A percentile compares a stretch with the other conserved stretches of the same genome.
Conservation (phyloP, 2,113 vertebrate species). For the Camelus dromedarius region DNA sequence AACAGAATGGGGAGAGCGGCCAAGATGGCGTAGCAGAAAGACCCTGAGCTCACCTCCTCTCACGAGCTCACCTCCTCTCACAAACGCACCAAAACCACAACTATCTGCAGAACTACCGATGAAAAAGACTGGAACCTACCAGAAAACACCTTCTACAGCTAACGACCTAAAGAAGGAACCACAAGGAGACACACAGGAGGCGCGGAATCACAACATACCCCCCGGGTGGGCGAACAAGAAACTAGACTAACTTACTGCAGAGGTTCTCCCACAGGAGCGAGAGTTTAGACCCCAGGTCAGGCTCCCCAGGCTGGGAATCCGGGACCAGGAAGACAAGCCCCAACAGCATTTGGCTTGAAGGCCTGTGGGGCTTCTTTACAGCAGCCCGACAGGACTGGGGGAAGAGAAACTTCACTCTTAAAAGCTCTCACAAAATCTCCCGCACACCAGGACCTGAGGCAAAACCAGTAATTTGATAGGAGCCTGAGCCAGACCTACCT, state of each 20-base stretch:
- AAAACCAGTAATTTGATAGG: not conserved
- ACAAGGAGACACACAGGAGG: not conserved
- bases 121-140: not conserved
- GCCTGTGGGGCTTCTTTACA: not conserved
- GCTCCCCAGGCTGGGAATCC: not conserved
- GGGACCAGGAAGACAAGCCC: not conserved
- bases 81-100: not conserved
- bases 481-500: not conserved
- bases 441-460: not conserved
- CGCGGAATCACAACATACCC: not conserved
- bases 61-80: not conserved
- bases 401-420: not conserved
- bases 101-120: not conserved
- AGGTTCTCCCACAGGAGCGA: not conserved
- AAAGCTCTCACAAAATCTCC: not conserved
- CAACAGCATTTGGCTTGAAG: not conserved
- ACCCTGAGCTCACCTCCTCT: not conserved
- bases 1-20: not conserved
- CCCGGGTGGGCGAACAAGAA: not conserved
- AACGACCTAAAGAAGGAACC: not conserved
- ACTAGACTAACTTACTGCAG: not conserved
- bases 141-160: not conserved
- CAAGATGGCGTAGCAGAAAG: not conserved
- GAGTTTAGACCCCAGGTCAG: not conserved
- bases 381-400: not conserved